Evolutionary conservation across 2,888 invertebrate species (phyloP), one percentile per base, ranked within the genome.

Genomic region (Amphipoea lucens): DNA sequence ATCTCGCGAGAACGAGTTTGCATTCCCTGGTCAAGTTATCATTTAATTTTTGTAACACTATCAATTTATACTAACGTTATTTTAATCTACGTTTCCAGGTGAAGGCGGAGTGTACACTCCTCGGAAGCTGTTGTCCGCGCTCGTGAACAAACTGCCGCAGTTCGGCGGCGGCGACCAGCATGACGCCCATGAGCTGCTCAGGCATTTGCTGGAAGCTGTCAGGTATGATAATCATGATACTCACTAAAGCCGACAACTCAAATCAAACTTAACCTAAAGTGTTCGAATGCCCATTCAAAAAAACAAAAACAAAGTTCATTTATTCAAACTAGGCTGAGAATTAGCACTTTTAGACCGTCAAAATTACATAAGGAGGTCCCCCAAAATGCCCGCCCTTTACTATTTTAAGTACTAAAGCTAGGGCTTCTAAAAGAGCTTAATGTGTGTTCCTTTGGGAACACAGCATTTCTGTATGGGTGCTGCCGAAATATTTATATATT

Each of bases 111-210:
- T 98, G 40, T 98, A 97, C 87, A 97, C 96, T 42, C 98, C 98
- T 0, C 94, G 97, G 45, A 97, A 97, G 91, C 95, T 98, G 70
- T 97, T 98, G 51, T 97, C 97, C 1, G 97, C 97, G 80, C 96
- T 98, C 42, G 98, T 97, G 79, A 96, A 95, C 87, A 98, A 98
- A 88, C 97, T 98, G 92, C 98, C 98, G 0, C 98, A 99, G 93
- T 99, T 99, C 94, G 98, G 98, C 74, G 99, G 99, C 17, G 99
- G 98, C 4, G 98, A 99, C 90, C 99, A 99, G 92, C 99, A 99
- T 92, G 99, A 99, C 94, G 98, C 99, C 0, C 99, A 99, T 92
- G 99, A 99, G 94, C 96, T 99, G 77, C 97, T 99, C 36, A 97
- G 99, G 76, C 99, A 99, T 95, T 96, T 99, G 70, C 96, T 99